Evolutionary conservation across 2,888 invertebrate species (phyloP).

Genomic region (Sinelater perroti): DNA sequence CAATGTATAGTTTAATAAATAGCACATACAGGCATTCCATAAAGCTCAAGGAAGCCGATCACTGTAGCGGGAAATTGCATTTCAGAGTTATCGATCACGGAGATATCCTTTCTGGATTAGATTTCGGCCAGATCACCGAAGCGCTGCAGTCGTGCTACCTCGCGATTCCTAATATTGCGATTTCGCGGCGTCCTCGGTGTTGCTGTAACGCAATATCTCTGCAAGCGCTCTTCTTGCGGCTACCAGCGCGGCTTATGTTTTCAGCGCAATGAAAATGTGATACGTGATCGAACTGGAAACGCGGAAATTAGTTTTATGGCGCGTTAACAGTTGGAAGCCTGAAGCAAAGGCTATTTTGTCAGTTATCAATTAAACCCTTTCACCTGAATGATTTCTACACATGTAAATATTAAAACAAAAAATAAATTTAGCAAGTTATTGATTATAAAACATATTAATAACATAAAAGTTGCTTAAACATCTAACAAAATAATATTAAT

Average conservation of each 20-base stretch:
- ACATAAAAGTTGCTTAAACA: too few relatives aligned
- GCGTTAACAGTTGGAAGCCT: neutral
- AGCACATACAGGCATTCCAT: slow-evolving; percentile 22
- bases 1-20: slow-evolving; percentile 14
- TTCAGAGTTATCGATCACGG: slow-evolving; percentile 30
- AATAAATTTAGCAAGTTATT: too few relatives aligned
- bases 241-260: neutral
- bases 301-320: neutral
- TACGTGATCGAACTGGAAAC: neutral
- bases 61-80: slow-evolving; percentile 34
- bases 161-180: slow-evolving; percentile 5
- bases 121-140: slow-evolving; percentile 21
- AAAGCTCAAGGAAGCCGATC: slow-evolving; percentile 22
- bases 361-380: too few relatives aligned
- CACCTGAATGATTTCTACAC: too few relatives aligned
- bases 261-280: neutral
- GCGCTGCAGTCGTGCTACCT: slow-evolving; percentile 11
- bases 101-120: slow-evolving; percentile 28
- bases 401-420: too few relatives aligned
- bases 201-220: neutral
- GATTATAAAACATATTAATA: too few relatives aligned
- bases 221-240: too few relatives aligned
- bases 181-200: neutral
- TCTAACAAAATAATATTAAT: too few relatives aligned
- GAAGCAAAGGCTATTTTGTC: too few relatives aligned